Percentiles rank a stretch among this genome's conserved stretches.
Evolutionary conservation across 2,888 invertebrate genomes (phyloP).

Genomic region (Drosophila anomelani): DNA sequence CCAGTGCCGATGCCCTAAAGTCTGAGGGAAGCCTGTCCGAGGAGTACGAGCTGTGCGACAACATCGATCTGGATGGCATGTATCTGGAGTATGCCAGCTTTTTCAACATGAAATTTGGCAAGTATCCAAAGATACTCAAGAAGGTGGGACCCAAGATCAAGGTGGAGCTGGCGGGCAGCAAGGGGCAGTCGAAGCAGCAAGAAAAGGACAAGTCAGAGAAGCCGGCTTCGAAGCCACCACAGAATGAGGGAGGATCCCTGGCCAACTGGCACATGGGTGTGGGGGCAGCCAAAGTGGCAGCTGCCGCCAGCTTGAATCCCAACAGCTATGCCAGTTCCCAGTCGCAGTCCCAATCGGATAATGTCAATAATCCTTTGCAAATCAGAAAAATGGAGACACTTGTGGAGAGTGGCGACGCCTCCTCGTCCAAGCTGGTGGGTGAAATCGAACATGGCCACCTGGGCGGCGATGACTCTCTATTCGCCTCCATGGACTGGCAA

Average conservation of each 20-base stretch:
- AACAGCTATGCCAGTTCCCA: not conserved
- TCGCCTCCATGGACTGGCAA: constrained; percentile 77
- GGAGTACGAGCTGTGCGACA: constrained; percentile 92
- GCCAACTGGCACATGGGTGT: constrained; percentile 62
- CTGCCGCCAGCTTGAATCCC: constrained; percentile 32
- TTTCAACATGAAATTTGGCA: constrained; percentile 93
- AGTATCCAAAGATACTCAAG: constrained; percentile 92
- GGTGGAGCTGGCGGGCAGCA: constrained; percentile 58
- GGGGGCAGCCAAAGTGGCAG: constrained; percentile 53
- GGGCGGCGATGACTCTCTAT: constrained; percentile 63
- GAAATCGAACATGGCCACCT: constrained; percentile 75
- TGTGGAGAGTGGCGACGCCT: not conserved
- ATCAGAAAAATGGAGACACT: constrained; percentile 70
- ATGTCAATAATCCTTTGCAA: constrained; percentile 50
- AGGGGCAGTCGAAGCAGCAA: not conserved
- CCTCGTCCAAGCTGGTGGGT: constrained; percentile 40
- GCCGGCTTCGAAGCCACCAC: not conserved
- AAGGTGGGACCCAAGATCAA: constrained; percentile 68
- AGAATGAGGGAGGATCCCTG: constrained; percentile 33
- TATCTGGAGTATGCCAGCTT: constrained; percentile 95
- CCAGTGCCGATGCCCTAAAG: constrained; percentile 88
- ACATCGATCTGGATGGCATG: constrained; percentile 94
- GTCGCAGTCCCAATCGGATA: not conserved
- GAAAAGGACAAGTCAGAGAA: not conserved
- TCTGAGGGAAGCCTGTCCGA: constrained; percentile 90